These are phyloP conservation scores for Tachina fera DNA, from an alignment of 2,888 invertebrate genomes.

Conservation along the genomic window DNA sequence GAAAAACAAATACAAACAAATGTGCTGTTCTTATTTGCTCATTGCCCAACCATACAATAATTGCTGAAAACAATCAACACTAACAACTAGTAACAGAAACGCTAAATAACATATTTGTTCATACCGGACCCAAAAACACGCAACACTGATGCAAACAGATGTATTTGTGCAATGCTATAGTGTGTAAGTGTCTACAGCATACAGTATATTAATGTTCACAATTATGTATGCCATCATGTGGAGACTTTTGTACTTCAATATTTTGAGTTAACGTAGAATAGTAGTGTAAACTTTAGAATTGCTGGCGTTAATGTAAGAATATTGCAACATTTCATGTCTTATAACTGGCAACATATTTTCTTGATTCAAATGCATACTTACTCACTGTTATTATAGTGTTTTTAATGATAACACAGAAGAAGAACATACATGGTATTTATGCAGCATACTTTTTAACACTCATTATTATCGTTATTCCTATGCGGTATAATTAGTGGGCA, in stretches of 20 bases:
- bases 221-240: slow-evolving; percentile 35
- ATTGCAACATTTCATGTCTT: slow-evolving; percentile 42
- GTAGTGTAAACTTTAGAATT: slow-evolving; percentile 32
- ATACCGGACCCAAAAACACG: no score
- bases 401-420: slow-evolving; percentile 24
- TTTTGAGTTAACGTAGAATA: neutral
- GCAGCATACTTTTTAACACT: slow-evolving; percentile 2
- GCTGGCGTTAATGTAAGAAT: slow-evolving; percentile 28
- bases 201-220: slow-evolving; percentile 36
- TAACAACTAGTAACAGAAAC: no score
- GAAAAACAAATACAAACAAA: no score
- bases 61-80: no score
- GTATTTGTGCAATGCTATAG: no score
- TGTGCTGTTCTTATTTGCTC: no score
- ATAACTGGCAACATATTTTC: slow-evolving; percentile 54
- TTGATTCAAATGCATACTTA: slow-evolving; percentile 23
- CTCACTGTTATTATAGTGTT: slow-evolving; percentile 13
- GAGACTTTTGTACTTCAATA: slow-evolving; percentile 12
- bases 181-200: neutral
- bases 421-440: neutral
- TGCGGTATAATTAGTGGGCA: neutral
- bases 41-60: no score
- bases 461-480: slow-evolving; percentile 2
- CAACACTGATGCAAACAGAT: no score
- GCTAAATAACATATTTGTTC: no score